Percentiles rank a stretch among this genome's conserved stretches.
phyloP scores from a whole-genome alignment of 2,888 invertebrate species.

The Caenorhabditis panamensis region DNA sequence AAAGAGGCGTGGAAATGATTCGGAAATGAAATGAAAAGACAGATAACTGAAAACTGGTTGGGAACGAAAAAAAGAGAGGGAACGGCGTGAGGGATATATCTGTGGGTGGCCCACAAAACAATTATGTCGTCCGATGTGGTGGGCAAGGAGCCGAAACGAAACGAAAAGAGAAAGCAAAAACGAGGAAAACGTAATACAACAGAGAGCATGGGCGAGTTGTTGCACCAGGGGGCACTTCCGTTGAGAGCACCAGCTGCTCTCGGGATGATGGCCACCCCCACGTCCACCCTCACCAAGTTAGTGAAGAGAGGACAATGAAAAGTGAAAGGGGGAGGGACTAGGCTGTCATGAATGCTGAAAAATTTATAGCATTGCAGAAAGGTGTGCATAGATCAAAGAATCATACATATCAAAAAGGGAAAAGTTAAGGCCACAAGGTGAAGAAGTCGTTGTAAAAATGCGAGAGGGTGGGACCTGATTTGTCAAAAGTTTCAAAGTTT shows the following conservation, averaged over 20 bases:
- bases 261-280: neutral
- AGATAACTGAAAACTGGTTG: neutral
- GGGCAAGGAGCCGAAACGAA: neutral
- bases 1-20: too few species aligned
- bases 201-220: conserved; percentile 29
- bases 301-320: neutral
- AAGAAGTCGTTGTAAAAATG: conserved; percentile 29
- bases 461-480: conserved; percentile 40
- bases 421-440: neutral
- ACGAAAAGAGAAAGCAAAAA: conserved; percentile 19
- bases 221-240: conserved; percentile 53
- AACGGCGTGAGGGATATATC: conserved; percentile 24
- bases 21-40: neutral
- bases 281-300: conserved; percentile 2
- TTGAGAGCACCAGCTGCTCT: conserved; percentile 12
- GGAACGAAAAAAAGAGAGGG: neutral
- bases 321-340: neutral
- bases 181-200: conserved; percentile 51
- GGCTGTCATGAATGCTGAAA: neutral
- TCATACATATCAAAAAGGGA: conserved; percentile 11
- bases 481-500: too few species aligned
- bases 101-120: conserved; percentile 33
- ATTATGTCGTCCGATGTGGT: conserved; percentile 19
- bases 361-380: conserved; percentile 21
- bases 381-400: conserved; percentile 18